Conservation (phyloP, 1,140 invertebrate species). For the Luehdorfia chinensis region DNA sequence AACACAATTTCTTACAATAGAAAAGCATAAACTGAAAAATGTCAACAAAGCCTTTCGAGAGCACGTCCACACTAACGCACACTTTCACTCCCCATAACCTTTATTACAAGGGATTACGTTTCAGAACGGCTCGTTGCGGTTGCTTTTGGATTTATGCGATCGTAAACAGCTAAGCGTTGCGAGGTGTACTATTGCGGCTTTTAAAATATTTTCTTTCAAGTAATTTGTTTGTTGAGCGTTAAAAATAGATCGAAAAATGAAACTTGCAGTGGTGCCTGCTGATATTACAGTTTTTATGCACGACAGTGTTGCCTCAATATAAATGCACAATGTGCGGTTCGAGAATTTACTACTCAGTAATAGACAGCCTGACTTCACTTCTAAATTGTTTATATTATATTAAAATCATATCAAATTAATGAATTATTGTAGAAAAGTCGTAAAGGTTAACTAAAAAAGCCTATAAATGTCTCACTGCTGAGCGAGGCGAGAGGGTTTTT, state of each 20-base stretch:
- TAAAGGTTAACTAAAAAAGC: too few species aligned
- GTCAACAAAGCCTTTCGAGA: conserved; percentile 44
- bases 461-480: too few species aligned
- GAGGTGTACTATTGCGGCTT: conserved; percentile 30
- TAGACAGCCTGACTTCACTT: too few species aligned
- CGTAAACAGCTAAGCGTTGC: conserved; percentile 31
- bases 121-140: conserved; percentile 12
- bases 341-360: too few species aligned
- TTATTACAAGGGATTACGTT: conserved; percentile 19
- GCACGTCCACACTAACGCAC: conserved; percentile 25
- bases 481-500: too few species aligned
- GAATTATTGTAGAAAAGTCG: too few species aligned
- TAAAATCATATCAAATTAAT: too few species aligned
- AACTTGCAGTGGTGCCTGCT: conserved; percentile 1
- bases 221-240: conserved; percentile 42
- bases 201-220: conserved; percentile 44
- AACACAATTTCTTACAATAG: conserved; percentile 59
- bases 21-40: conserved; percentile 58
- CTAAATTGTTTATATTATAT: too few species aligned
- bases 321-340: conserved; percentile 6
- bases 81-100: not conserved
- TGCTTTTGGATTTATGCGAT: conserved; percentile 19
- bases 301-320: conserved; percentile 4
- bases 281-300: conserved; percentile 13
- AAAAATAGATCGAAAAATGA: conserved; percentile 25